Base-by-base conservation (phyloP, 2,888 invertebrate genomes). In the Pyrrhosoma nymphula region DNA sequence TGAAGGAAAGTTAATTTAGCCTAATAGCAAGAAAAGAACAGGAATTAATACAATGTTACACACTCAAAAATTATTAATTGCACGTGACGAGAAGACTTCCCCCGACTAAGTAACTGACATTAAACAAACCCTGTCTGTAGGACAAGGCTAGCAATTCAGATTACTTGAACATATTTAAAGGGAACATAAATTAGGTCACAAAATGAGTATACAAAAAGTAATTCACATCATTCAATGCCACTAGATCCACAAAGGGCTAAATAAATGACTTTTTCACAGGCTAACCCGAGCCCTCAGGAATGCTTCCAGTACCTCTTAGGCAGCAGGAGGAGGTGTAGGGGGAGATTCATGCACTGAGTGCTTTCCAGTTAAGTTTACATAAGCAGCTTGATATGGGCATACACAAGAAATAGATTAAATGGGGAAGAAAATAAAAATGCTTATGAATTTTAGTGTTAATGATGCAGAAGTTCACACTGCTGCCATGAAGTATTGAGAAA, bases 271-370 rank as follows among this genome's bases (percentile, higher is more conserved):
- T 82, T 82, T 69, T 82, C 69, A 35, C 26, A 55, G 89, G 89
- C 89, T 56, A 93, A 63, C 91, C 93, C 75, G 69, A 75, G 47
- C 69, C 69, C 69, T 93, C 47, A 55, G 20, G n/a, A 93, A 69
- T 63, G 93, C 69, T 93, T 82, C 82, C 82, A 82, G 93, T 93
- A 93, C 93, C 93, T 93, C 26, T 93, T 69, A 69, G 93, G 93
- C 69, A 93, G 93, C 93, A 93, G 93, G 93, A 93, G 93, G 93
- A 93, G 93, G 93, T 69, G 82, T 47, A 39, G 63, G 93, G 91
- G 69, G 93, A 69, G 69, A 69, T 18, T n/a, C 23, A 69, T 47
- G 55, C 23, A 14, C 30, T 30, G 16, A 82, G 82, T 82, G 35
- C 35, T 82, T 82, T 82, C 82, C 30, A 35, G 16, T 82, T 82